Conservation (phyloP, 2,797 vertebrate genomes). For the Setipinna tenuifilis region DNA sequence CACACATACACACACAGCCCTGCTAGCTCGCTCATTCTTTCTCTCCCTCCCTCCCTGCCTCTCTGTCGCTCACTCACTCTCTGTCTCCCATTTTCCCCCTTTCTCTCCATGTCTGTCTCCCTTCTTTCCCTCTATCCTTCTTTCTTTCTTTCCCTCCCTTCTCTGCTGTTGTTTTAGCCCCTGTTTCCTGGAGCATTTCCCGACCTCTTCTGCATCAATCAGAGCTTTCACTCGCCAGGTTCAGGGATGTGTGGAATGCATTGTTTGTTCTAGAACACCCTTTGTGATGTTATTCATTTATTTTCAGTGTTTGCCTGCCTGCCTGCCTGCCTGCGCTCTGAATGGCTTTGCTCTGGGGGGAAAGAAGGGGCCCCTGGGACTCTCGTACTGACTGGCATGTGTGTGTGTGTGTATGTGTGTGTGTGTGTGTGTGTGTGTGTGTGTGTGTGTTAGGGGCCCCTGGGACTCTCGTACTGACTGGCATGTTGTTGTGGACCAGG, state of each 20-base stretch:
- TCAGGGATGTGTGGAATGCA: conserved; percentile 72
- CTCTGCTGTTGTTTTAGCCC: too few species aligned
- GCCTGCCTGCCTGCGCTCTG: conserved; percentile 55
- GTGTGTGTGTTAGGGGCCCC: too few species aligned
- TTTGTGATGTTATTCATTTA: conserved; percentile 77
- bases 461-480: too few species aligned
- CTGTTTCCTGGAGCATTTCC: too few species aligned
- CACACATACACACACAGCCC: conserved; percentile 42
- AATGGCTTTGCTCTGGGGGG: conserved; percentile 37
- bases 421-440: too few species aligned
- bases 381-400: conserved; percentile 45
- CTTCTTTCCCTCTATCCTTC: not conserved
- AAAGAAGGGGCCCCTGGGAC: conserved; percentile 48
- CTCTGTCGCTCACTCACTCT: not conserved
- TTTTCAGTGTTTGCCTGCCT: conserved; percentile 68
- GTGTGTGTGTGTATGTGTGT: too few species aligned
- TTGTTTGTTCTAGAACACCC: conserved; percentile 66
- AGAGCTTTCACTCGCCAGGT: conserved; percentile 65
- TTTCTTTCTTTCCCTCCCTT: not conserved
- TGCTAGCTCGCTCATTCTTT: not conserved
- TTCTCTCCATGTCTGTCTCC: not conserved
- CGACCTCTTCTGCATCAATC: conserved; percentile 70
- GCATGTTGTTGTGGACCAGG: conserved; percentile 60
- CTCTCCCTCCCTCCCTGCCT: not conserved
- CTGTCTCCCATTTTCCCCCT: too few species aligned